phyloP scores from a whole-genome alignment of 2,797 vertebrate genomes.

The Hyperoplus lanceolatus region DNA sequence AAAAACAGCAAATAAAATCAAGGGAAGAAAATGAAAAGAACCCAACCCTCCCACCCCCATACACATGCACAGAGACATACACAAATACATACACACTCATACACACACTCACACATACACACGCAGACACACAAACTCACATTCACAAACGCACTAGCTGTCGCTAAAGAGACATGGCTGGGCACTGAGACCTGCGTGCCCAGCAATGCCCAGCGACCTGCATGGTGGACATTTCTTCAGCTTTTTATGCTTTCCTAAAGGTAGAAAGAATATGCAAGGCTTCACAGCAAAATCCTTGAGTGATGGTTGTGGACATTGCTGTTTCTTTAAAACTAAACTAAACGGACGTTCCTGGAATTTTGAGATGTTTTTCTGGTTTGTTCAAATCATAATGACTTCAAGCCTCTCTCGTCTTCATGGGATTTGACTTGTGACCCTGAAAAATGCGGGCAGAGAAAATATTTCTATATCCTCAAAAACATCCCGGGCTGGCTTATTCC shows the following conservation, averaged over 20 bases:
- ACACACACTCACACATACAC: too few relatives aligned
- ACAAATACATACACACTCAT: too few relatives aligned
- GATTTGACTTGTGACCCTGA: slow-evolving; percentile 37
- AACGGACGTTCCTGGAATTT: not conserved
- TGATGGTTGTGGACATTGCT: not conserved
- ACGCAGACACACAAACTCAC: too few relatives aligned
- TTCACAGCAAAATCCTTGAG: not conserved
- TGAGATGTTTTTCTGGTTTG: not conserved
- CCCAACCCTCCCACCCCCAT: too few relatives aligned
- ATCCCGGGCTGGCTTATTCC: slow-evolving; percentile 28
- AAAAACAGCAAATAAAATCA: too few relatives aligned
- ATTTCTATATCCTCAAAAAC: slow-evolving; percentile 43
- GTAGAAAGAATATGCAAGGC: not conserved
- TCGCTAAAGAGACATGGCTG: not conserved
- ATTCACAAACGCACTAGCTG: too few relatives aligned
- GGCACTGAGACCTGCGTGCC: too few relatives aligned
- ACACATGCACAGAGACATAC: too few relatives aligned
- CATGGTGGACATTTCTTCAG: not conserved
- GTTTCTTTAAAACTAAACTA: not conserved
- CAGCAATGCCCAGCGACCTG: too few relatives aligned
- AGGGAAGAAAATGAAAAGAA: too few relatives aligned
- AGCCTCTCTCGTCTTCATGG: slow-evolving; percentile 22
- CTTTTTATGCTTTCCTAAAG: not conserved
- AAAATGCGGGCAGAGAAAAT: slow-evolving; percentile 30
- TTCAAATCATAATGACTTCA: slow-evolving; percentile 12